Percentiles rank a stretch among this genome's conserved stretches.
phyloP scores from a whole-genome alignment of 2,797 vertebrate genomes.

The Lagodon rhomboides region DNA sequence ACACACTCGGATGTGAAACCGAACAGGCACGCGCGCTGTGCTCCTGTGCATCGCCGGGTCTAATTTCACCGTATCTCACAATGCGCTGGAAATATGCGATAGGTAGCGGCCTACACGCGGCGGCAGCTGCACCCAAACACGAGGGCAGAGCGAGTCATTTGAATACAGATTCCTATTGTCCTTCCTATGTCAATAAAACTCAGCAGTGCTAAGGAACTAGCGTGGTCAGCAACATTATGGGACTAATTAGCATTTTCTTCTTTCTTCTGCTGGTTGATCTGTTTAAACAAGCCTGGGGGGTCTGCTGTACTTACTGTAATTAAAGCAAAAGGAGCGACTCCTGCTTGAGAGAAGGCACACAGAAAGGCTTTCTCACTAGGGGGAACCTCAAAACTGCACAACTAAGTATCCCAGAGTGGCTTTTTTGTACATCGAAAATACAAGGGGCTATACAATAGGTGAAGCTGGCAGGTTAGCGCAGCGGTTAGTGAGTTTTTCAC shows the following conservation, averaged over 20 bases:
- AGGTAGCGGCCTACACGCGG: slow-evolving; percentile 24
- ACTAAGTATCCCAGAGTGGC: slow-evolving; percentile 59
- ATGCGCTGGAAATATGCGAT: slow-evolving; percentile 36
- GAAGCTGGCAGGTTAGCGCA: slow-evolving; percentile 58
- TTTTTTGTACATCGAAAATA: slow-evolving; percentile 68
- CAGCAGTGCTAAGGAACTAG: slow-evolving; percentile 78
- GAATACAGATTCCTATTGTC: slow-evolving; percentile 85
- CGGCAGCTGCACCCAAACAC: slow-evolving; percentile 59
- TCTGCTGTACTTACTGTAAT: slow-evolving; percentile 84
- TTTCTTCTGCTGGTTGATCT: slow-evolving; percentile 85
- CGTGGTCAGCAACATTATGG: slow-evolving; percentile 84
- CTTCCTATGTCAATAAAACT: slow-evolving; percentile 85
- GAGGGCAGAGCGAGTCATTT: slow-evolving; percentile 74
- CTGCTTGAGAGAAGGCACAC: slow-evolving; percentile 68
- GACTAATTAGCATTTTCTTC: slow-evolving; percentile 85
- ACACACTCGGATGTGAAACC: slow-evolving; percentile 21
- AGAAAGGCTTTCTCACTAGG: slow-evolving; percentile 68
- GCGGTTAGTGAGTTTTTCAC: slow-evolving; percentile 48
- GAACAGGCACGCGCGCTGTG: slow-evolving; percentile 31
- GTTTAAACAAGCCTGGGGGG: slow-evolving; percentile 83
- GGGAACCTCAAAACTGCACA: slow-evolving; percentile 60
- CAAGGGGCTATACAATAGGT: slow-evolving; percentile 50
- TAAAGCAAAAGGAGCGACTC: slow-evolving; percentile 80
- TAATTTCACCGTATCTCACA: slow-evolving; percentile 51
- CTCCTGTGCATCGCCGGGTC: neutral